Conservation (phyloP, 2,797 vertebrate species). For the Smutsia gigantea region DNA sequence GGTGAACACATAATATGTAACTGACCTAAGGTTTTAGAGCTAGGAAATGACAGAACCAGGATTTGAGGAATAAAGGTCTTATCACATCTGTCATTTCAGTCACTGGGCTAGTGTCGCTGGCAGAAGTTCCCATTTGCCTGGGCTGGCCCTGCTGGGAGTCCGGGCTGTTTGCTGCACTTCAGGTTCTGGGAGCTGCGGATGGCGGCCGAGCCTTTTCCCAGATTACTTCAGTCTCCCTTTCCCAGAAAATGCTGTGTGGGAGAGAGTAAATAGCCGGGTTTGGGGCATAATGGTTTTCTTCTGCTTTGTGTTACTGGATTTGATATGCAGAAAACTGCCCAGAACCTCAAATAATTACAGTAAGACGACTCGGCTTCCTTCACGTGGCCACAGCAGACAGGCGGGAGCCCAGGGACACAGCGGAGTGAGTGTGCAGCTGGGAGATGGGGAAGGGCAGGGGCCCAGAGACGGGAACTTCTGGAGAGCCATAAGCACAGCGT, state of each 20-base stretch:
- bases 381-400: slow-evolving; percentile 66
- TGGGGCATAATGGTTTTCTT: slow-evolving; percentile 74
- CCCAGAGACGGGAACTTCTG: neutral
- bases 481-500: neutral
- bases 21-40: neutral
- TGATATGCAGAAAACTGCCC: slow-evolving; percentile 66
- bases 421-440: neutral
- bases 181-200: neutral
- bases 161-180: neutral
- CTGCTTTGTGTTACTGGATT: slow-evolving; percentile 75
- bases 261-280: slow-evolving; percentile 76
- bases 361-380: slow-evolving; percentile 58
- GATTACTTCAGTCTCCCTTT: slow-evolving; percentile 1
- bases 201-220: neutral
- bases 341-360: slow-evolving; percentile 80
- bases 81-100: neutral
- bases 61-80: neutral
- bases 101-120: neutral
- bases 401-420: slow-evolving; percentile 36
- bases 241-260: slow-evolving; percentile 70
- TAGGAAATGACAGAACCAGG: neutral
- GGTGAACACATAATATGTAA: neutral
- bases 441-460: neutral
- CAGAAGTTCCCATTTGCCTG: neutral
- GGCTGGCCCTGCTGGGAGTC: neutral